phyloP scores from a whole-genome alignment of 2,797 vertebrate species.

The Sebastes miniatus region DNA sequence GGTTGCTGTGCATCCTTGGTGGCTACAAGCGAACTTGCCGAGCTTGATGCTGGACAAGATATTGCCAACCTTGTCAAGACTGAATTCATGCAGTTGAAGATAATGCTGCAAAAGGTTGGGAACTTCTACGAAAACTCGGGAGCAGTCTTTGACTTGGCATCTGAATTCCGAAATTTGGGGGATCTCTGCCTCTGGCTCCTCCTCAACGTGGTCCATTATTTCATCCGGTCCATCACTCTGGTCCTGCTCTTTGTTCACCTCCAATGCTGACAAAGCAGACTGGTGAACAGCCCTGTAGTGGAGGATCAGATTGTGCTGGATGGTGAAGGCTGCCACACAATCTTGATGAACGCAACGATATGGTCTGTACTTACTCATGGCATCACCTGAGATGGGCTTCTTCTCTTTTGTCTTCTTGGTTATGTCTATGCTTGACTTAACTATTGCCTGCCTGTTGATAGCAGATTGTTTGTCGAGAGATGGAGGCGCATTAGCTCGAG shows the following conservation, averaged over 20 bases:
- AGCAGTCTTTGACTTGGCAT: conserved; percentile 95
- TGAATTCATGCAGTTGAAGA: conserved; percentile 91
- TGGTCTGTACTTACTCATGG: conserved; percentile 88
- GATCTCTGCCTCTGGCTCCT: conserved; percentile 76
- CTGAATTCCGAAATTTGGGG: conserved; percentile 88
- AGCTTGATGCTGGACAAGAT: conserved; percentile 83
- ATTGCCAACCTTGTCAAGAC: conserved; percentile 85
- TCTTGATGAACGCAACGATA: conserved; percentile 96
- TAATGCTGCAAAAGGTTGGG: conserved; percentile 94
- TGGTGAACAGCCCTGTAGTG: conserved; percentile 97
- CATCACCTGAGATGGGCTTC: conserved; percentile 77
- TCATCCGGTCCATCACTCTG: conserved; percentile 75
- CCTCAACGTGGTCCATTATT: conserved; percentile 61
- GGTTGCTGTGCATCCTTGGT: conserved; percentile 85
- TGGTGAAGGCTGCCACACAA: conserved; percentile 94
- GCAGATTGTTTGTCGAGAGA: not conserved
- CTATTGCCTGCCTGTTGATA: conserved; percentile 10
- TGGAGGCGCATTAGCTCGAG: not conserved
- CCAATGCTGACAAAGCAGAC: conserved; percentile 88
- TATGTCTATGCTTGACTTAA: conserved; percentile 47
- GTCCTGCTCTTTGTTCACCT: conserved; percentile 87
- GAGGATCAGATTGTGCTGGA: conserved; percentile 97
- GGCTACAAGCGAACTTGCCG: conserved; percentile 90
- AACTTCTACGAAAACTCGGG: conserved; percentile 92
- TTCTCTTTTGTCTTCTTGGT: conserved; percentile 82